phyloP scores from a whole-genome alignment of 2,888 invertebrate genomes.

The Petrolisthes manimaculis region DNA sequence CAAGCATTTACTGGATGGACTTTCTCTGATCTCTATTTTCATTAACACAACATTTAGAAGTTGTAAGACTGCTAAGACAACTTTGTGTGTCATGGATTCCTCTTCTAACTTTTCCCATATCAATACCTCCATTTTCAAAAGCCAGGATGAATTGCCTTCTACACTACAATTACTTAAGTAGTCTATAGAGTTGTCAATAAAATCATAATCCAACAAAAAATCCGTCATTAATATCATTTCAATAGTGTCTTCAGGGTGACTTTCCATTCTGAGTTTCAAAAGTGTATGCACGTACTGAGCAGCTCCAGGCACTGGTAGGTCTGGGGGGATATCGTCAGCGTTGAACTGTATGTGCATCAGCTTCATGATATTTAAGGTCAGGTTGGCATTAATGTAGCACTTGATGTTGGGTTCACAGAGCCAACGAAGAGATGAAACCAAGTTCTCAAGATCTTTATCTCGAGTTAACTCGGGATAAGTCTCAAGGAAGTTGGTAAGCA shows the following conservation, averaged over 20 bases:
- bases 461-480: conserved; percentile 26
- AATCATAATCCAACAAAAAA: neutral
- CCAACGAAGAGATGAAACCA: neutral
- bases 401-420: conserved; percentile 12
- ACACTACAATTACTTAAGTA: neutral
- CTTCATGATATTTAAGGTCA: conserved; percentile 31
- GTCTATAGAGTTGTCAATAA: neutral
- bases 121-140: conserved; percentile 17
- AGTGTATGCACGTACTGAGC: conserved; percentile 24
- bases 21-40: neutral
- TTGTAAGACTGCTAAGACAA: conserved; percentile 3
- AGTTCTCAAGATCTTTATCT: neutral
- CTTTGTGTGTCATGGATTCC: neutral
- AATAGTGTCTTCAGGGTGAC: neutral
- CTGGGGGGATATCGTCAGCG: neutral
- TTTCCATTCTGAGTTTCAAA: neutral
- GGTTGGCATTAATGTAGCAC: conserved; percentile 28
- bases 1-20: conserved; percentile 16
- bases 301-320: conserved; percentile 28
- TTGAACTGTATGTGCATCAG: neutral
- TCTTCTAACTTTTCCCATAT: conserved; percentile 24
- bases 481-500: conserved; percentile 22
- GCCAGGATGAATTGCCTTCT: neutral
- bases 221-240: conserved; percentile 2
- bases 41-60: conserved; percentile 20